phyloP scores from a whole-genome alignment of 2,113 vertebrate species.

The Rhegmatorhina hoffmannsi region DNA sequence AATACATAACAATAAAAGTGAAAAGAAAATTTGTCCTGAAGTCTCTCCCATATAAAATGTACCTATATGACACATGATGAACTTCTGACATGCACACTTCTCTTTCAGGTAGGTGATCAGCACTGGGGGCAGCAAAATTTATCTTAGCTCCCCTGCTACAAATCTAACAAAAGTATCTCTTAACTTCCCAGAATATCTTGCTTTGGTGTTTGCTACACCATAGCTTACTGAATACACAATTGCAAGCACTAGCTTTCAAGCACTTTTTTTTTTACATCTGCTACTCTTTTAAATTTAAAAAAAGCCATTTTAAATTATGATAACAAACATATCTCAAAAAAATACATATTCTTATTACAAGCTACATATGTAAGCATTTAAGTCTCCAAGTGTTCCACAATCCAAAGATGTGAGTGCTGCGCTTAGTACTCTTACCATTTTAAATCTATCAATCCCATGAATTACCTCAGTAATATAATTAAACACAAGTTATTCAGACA shows the following conservation, averaged over 20 bases:
- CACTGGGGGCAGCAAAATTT: neutral
- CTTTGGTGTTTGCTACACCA: neutral
- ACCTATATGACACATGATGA: neutral
- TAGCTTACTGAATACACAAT: neutral
- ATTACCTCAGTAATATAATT: neutral
- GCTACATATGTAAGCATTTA: neutral
- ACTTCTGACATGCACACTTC: neutral
- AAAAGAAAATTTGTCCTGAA: neutral
- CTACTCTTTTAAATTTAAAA: neutral
- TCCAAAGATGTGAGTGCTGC: neutral
- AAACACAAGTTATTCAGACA: neutral
- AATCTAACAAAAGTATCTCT: neutral
- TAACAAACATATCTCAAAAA: neutral
- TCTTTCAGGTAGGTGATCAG: neutral
- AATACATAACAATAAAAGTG: neutral
- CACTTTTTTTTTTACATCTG: neutral
- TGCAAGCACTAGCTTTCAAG: neutral
- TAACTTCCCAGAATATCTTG: neutral
- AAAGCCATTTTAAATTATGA: neutral
- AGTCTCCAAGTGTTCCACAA: neutral
- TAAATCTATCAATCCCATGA: neutral
- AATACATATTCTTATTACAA: neutral
- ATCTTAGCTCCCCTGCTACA: neutral
- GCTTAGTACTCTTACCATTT: neutral
- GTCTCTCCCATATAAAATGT: neutral